A percentile compares a stretch with the other conserved stretches of the same genome.
These are phyloP conservation scores for Blastomussa wellsi DNA, from an alignment of 92 coral and sea anemone species.

Conservation along the genomic window DNA sequence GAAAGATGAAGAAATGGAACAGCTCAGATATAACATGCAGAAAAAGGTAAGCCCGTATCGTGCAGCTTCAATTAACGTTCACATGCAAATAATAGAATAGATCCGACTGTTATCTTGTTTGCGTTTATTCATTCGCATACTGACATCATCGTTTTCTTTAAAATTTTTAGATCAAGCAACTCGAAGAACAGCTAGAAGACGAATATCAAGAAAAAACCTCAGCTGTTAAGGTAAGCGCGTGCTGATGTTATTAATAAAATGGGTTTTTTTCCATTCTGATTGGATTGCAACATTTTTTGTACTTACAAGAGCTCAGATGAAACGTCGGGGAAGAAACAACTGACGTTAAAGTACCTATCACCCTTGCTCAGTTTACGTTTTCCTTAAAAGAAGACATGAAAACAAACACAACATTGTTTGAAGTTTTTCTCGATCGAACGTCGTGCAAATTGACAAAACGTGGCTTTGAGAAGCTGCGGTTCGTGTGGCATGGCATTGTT, in stretches of 20 bases:
- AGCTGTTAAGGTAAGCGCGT: slow-evolving; percentile 76
- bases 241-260: not conserved
- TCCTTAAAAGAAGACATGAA: too few species aligned
- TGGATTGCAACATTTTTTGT: not conserved
- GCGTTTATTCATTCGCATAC: not conserved
- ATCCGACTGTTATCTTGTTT: not conserved
- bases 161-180: slow-evolving; percentile 77
- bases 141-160: not conserved
- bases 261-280: not conserved
- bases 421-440: too few species aligned
- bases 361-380: too few species aligned
- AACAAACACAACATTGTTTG: too few species aligned
- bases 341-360: too few species aligned
- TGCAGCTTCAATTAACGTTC: too few species aligned
- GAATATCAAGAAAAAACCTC: slow-evolving; percentile 89
- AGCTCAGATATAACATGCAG: slow-evolving; percentile 71
- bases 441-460: too few species aligned
- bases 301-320: not conserved
- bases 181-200: slow-evolving; percentile 93
- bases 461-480: too few species aligned
- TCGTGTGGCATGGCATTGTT: too few species aligned
- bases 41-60: slow-evolving; percentile 72
- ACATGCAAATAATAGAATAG: not conserved
- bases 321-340: too few species aligned
- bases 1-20: slow-evolving; percentile 91